phyloP scores from a whole-genome alignment of 2,888 invertebrate species.

The Phymatocera aterrima region DNA sequence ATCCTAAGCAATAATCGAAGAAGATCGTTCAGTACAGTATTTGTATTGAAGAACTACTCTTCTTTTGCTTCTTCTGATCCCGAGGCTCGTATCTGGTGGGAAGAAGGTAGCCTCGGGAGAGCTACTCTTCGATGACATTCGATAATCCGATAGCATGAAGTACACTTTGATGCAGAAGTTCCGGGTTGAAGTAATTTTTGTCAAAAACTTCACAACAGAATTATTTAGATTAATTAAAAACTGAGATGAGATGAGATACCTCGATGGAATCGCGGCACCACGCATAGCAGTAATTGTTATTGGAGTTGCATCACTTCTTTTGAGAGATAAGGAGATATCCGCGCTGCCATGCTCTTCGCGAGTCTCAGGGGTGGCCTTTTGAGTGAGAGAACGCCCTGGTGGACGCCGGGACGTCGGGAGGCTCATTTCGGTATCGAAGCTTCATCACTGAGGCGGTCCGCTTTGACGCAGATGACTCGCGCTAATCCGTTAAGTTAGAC shows the following conservation, averaged over 20 bases:
- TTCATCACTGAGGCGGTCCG: constrained; percentile 62
- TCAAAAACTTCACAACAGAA: too few relatives aligned
- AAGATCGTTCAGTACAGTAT: too few relatives aligned
- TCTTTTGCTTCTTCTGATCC: too few relatives aligned
- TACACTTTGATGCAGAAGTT: too few relatives aligned
- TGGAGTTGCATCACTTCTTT: constrained; percentile 13
- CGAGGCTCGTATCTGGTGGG: too few relatives aligned
- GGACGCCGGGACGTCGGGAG: constrained; percentile 43
- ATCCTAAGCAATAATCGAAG: too few relatives aligned
- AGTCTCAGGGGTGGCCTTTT: constrained; percentile 61
- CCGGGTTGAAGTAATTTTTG: too few relatives aligned
- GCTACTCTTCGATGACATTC: too few relatives aligned
- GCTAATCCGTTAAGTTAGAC: constrained; percentile 69
- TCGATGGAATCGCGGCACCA: not conserved
- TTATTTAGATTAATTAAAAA: not conserved
- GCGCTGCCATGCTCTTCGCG: constrained; percentile 21
- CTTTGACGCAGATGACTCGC: constrained; percentile 72
- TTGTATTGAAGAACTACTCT: too few relatives aligned
- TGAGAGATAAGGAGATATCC: not conserved
- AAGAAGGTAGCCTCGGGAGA: too few relatives aligned
- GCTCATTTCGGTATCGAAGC: constrained; percentile 54
- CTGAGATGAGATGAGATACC: not conserved
- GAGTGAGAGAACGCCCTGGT: constrained; percentile 54
- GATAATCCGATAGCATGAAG: too few relatives aligned
- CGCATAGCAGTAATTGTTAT: not conserved